A percentile compares a stretch with the other conserved stretches of the same genome.
phyloP scores from a whole-genome alignment of 1,140 invertebrate genomes.

The Notospermus geniculatus region DNA sequence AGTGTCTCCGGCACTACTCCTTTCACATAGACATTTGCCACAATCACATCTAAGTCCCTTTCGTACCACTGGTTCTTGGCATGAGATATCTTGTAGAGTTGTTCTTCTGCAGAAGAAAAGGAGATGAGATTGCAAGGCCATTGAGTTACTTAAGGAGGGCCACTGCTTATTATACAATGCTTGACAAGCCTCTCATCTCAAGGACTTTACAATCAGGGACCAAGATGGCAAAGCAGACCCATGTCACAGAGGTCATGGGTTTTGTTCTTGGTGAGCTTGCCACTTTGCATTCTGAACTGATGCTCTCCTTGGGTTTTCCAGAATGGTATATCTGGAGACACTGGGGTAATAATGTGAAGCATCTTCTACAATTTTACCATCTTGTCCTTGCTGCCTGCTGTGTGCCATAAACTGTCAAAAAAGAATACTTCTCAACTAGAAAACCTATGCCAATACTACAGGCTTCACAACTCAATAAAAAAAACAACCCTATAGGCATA shows the following conservation, averaged over 20 bases:
- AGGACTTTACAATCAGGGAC: neutral
- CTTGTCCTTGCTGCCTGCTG: too few relatives aligned
- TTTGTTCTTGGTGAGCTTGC: neutral
- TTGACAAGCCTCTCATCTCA: neutral
- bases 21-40: slow-evolving; percentile 38
- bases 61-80: neutral
- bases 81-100: neutral
- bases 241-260: neutral
- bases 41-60: slow-evolving; percentile 6
- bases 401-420: too few relatives aligned
- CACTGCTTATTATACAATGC: slow-evolving; percentile 3
- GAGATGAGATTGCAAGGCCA: neutral
- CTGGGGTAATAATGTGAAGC: too few relatives aligned
- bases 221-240: neutral
- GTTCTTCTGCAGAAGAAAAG: neutral
- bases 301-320: too few relatives aligned
- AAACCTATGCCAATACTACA: too few relatives aligned
- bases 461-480: too few relatives aligned
- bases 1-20: slow-evolving; percentile 36
- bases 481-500: too few relatives aligned
- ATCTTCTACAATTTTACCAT: too few relatives aligned
- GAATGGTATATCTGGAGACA: too few relatives aligned
- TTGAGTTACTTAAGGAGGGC: neutral
- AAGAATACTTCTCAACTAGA: too few relatives aligned
- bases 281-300: too few relatives aligned